A percentile compares a stretch with the other conserved stretches of the same genome.
Conservation (phyloP, 2,113 vertebrate species). For the Seriola aureovittata region DNA sequence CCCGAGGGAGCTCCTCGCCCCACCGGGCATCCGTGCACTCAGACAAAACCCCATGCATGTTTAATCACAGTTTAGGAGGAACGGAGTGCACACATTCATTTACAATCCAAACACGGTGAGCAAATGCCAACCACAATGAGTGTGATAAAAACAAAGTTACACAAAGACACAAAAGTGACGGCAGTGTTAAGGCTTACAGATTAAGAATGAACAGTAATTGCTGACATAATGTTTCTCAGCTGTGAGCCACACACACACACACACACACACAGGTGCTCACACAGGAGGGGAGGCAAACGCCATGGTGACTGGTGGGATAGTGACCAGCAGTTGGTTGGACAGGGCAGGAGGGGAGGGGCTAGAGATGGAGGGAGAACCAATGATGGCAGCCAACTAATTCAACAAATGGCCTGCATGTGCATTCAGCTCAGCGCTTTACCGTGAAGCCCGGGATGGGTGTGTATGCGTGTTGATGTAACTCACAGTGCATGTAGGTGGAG, state of each 20-base stretch:
- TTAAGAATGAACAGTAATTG: conserved; percentile 44
- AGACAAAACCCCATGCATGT: conserved; percentile 37
- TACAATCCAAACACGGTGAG: conserved; percentile 1
- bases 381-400: conserved; percentile 15
- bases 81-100: conserved; percentile 6
- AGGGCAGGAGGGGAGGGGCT: conserved; percentile 34
- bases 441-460: conserved; percentile 11
- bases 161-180: conserved; percentile 12
- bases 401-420: conserved; percentile 54
- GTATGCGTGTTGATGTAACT: conserved; percentile 1
- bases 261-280: conserved; percentile 43
- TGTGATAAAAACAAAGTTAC: background rate
- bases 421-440: conserved; percentile 22
- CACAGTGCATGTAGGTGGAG: background rate
- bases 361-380: conserved; percentile 42
- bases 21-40: conserved; percentile 45
- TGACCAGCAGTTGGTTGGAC: conserved; percentile 54
- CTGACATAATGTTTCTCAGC: conserved; percentile 31
- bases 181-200: background rate
- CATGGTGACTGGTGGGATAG: conserved; percentile 60
- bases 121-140: conserved; percentile 3
- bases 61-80: conserved; percentile 30
- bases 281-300: conserved; percentile 63
- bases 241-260: conserved; percentile 3
- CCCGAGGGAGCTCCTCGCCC: conserved; percentile 64